These are phyloP conservation scores for Odontomyia ornata DNA, from an alignment of 2,888 invertebrate genomes.

Conservation along the genomic window DNA sequence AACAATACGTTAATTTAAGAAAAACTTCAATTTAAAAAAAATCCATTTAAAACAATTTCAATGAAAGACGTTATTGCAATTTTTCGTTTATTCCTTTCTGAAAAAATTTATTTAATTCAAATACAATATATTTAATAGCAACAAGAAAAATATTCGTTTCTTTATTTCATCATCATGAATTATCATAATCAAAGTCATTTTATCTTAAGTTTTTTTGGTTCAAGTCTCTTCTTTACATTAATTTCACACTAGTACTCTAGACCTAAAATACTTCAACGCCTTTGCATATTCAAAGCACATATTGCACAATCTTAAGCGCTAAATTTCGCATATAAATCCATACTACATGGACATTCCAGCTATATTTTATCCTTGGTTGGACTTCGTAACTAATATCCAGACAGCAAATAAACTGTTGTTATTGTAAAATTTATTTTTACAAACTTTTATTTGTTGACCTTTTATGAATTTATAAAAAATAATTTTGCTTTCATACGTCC, in stretches of 20 bases:
- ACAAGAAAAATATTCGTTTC: conserved; percentile 36
- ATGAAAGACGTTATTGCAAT: neutral
- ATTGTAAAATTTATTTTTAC: neutral
- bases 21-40: too few species aligned
- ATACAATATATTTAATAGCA: conserved; percentile 39
- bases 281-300: neutral
- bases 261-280: neutral
- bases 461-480: conserved; percentile 21
- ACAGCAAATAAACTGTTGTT: neutral
- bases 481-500: neutral
- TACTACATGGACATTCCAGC: neutral
- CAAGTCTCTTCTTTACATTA: conserved; percentile 38
- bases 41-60: too few species aligned
- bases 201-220: neutral
- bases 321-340: neutral
- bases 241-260: conserved; percentile 32
- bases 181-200: conserved; percentile 6
- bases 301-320: conserved; percentile 14
- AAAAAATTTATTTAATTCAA: conserved; percentile 30
- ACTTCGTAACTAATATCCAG: neutral
- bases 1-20: too few species aligned
- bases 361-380: neutral
- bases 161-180: neutral
- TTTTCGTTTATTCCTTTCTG: conserved; percentile 13
- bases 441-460: neutral